These are phyloP conservation scores for Neogobius melanostomus DNA, from an alignment of 2,113 vertebrate genomes.

Conservation along the genomic window DNA sequence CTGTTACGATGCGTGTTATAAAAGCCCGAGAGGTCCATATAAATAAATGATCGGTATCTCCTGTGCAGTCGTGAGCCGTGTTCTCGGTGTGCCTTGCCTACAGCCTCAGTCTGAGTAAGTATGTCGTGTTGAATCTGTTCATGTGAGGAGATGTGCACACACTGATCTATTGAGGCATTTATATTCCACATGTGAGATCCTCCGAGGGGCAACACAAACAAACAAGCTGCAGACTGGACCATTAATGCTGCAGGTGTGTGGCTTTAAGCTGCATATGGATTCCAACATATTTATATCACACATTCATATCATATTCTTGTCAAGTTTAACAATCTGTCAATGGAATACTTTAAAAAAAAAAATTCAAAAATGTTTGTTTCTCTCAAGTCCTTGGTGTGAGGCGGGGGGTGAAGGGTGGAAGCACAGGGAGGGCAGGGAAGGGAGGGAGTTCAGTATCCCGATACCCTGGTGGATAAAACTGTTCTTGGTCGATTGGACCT, in stretches of 20 bases:
- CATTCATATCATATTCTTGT: no score
- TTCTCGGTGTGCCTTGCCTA: background rate
- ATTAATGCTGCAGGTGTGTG: background rate
- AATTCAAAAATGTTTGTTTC: no score
- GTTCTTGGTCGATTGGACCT: no score
- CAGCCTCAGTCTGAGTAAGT: constrained; percentile 1
- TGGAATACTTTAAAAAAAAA: no score
- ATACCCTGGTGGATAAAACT: no score
- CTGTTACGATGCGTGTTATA: background rate
- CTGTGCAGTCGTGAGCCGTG: background rate
- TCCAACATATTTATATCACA: background rate
- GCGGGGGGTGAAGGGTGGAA: no score
- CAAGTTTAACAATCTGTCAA: no score
- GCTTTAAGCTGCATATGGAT: background rate
- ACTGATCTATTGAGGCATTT: background rate
- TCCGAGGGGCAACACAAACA: background rate
- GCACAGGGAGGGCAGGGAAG: no score
- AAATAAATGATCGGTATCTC: constrained; percentile 22
- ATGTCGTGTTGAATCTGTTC: background rate
- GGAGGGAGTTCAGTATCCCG: no score
- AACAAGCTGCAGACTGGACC: background rate
- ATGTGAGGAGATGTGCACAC: constrained; percentile 3
- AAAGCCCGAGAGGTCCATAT: background rate
- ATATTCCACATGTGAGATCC: background rate
- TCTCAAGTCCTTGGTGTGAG: no score